These are phyloP conservation scores for Steatornis caripensis DNA, from an alignment of 2,113 vertebrate species.

Conservation along the genomic window DNA sequence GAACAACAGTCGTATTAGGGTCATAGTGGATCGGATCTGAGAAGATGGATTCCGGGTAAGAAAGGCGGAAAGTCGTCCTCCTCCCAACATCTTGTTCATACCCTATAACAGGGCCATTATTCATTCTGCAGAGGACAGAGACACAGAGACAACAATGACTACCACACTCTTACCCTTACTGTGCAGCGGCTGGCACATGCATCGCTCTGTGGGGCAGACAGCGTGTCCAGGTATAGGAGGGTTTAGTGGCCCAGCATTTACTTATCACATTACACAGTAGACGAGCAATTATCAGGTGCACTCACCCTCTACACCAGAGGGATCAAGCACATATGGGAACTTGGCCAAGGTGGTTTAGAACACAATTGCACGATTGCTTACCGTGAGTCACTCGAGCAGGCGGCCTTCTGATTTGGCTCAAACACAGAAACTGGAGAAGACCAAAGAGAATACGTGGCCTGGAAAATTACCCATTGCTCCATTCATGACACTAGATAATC, in stretches of 20 bases:
- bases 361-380: not conserved
- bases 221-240: not conserved
- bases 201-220: not conserved
- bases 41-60: slow-evolving; percentile 82
- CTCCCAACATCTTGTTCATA: slow-evolving; percentile 81
- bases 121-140: slow-evolving; percentile 72
- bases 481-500: not conserved
- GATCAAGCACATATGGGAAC: not conserved
- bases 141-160: not conserved
- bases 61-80: slow-evolving; percentile 80
- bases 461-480: not conserved
- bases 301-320: not conserved
- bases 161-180: not conserved
- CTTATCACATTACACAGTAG: not conserved
- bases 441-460: not conserved
- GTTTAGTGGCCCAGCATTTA: not conserved
- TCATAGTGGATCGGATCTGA: slow-evolving; percentile 73
- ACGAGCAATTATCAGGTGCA: not conserved
- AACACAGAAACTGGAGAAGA: not conserved
- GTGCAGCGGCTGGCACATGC: fast-evolving
- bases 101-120: slow-evolving; percentile 77
- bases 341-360: not conserved
- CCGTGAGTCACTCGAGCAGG: not conserved
- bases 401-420: not conserved
- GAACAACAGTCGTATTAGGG: slow-evolving; percentile 72